Percentiles rank a stretch among this genome's conserved stretches.
Conservation (phyloP, 2,113 vertebrate species). For the Sialia sialis region DNA sequence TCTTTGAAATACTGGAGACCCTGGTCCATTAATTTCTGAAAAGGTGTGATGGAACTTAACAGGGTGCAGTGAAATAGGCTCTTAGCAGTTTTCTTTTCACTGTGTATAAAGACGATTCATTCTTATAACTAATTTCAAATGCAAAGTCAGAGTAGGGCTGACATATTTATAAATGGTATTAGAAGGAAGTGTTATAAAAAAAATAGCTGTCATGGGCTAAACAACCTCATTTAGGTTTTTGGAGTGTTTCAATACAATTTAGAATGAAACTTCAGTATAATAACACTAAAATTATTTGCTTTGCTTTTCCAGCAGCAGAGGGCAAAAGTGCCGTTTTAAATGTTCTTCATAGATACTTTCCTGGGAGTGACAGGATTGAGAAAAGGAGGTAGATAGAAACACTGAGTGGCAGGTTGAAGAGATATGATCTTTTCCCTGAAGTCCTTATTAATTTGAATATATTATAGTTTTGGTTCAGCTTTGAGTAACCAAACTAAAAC, state of each 20-base stretch:
- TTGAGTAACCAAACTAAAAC: neutral
- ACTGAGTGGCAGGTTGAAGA: neutral
- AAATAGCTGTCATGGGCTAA: neutral
- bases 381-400: neutral
- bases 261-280: neutral
- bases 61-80: neutral
- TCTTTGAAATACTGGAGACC: neutral
- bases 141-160: neutral
- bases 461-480: neutral
- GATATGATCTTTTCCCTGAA: neutral
- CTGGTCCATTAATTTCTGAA: neutral
- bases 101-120: neutral
- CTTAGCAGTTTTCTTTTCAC: neutral
- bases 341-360: neutral
- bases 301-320: neutral
- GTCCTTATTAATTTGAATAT: neutral
- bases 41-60: neutral
- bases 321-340: neutral
- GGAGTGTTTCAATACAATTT: neutral
- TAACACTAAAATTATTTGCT: neutral
- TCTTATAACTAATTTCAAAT: neutral
- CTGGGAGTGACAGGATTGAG: neutral
- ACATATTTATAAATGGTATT: neutral
- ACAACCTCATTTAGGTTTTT: neutral
- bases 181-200: neutral